These are phyloP conservation scores for Homarus americanus DNA, from an alignment of 1,140 invertebrate genomes.

Conservation along the genomic window DNA sequence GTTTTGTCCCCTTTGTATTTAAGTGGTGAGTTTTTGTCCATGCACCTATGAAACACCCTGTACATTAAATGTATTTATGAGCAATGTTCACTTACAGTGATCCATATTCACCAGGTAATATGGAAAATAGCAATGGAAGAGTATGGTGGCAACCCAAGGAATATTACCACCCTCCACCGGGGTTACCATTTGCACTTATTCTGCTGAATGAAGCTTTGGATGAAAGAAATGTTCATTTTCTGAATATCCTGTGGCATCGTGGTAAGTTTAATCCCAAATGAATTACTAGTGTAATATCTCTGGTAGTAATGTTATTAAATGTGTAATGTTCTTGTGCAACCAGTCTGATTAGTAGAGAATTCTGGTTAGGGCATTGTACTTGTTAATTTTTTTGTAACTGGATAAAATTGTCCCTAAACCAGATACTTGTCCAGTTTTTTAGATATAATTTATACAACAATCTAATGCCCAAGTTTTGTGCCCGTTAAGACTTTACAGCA, in stretches of 20 bases:
- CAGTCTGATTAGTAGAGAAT: no score
- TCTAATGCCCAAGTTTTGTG: no score
- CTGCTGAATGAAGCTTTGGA: conserved; percentile 24
- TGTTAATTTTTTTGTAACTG: no score
- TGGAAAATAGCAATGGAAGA: not conserved
- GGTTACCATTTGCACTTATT: conserved; percentile 18
- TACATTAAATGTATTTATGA: no score
- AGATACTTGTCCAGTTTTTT: no score
- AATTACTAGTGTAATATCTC: not conserved
- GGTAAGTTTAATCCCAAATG: conserved; percentile 8
- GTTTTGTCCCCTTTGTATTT: no score
- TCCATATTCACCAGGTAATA: not conserved
- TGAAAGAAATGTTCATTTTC: not conserved
- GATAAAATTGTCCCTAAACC: no score
- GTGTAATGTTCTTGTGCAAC: not conserved
- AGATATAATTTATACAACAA: no score
- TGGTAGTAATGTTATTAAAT: not conserved
- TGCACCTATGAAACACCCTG: no score
- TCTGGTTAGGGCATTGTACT: no score
- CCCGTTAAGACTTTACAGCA: no score
- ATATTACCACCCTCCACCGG: conserved; percentile 17
- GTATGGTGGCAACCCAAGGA: conserved; percentile 6
- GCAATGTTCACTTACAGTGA: not conserved
- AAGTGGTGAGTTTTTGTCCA: no score
- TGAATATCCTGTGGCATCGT: conserved; percentile 13